phyloP scores from a whole-genome alignment of 2,888 invertebrate species.

The Melangyna quadrimaculata region DNA sequence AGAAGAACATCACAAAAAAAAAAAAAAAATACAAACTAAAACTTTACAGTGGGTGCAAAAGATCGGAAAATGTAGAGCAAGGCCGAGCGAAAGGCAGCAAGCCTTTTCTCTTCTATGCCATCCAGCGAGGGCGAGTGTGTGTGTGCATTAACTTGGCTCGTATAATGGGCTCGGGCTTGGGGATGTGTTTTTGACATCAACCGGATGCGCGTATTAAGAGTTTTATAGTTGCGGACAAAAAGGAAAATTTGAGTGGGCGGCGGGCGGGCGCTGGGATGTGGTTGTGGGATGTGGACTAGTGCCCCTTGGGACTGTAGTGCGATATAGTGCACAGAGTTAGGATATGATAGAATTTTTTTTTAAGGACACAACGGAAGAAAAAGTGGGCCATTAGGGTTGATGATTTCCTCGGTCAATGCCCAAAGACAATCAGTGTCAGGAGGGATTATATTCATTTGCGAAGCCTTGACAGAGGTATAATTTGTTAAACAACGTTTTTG shows the following conservation, averaged over 20 bases:
- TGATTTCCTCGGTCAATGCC: conserved; percentile 68
- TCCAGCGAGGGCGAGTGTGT: not conserved
- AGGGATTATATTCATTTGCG: conserved; percentile 34
- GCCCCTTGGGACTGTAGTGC: not conserved
- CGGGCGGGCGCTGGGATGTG: not conserved
- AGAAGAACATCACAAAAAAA: conserved; percentile 23
- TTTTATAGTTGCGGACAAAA: conserved; percentile 37
- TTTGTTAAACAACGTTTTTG: conserved; percentile 27
- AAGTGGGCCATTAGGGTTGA: conserved; percentile 51
- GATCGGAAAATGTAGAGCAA: conserved; percentile 64
- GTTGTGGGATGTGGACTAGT: not conserved
- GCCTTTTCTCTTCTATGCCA: conserved; percentile 1
- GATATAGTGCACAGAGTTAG: conserved; percentile 21
- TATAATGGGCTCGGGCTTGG: conserved; percentile 55
- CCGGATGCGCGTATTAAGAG: conserved; percentile 49
- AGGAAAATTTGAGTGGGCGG: not conserved
- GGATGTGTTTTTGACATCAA: conserved; percentile 61
- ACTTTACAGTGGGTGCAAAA: conserved; percentile 49
- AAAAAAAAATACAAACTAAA: conserved; percentile 28
- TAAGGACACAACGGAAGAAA: conserved; percentile 6
- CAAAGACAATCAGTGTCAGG: conserved; percentile 59
- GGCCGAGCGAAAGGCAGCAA: conserved; percentile 35
- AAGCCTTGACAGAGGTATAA: conserved; percentile 56
- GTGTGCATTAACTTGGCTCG: conserved; percentile 43
- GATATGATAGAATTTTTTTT: conserved; percentile 24